Base-by-base conservation (phyloP, 1,140 invertebrate genomes). In the Drosophila ironensis region DNA sequence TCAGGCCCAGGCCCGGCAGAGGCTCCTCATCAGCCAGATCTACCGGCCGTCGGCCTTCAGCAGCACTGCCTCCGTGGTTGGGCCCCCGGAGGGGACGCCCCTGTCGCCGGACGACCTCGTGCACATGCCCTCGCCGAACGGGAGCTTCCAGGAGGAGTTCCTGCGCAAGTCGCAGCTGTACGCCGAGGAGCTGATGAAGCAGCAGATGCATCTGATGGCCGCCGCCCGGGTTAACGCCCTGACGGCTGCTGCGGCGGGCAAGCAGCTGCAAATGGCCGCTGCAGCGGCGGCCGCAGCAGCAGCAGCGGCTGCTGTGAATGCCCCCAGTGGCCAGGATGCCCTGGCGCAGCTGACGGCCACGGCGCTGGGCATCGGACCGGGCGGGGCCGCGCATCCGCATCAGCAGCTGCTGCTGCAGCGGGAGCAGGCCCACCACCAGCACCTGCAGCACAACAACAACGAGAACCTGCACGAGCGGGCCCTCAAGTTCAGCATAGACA, bases 401-500 rank as follows among this genome's bases (percentile, higher is more conserved):
- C 57, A 54, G 17, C 68, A 73, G 11, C 14, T 63, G 44, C 63
- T 37, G 1, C 69, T 70, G 28, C 66, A 70, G 19, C 41, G 73
- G 27, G 68, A 71, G 8, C 66, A 67, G 8, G 42, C 25, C 2
- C 70, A 80, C 1, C 51, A 70, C 30, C 46, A 45, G 2, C 73
- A 70, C 6, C 54, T 77, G 22, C 66, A 75, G 25, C 56, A 75
- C 44, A 72, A 57, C 40, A 67, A 61, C 75, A 77, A 74, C 11
- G 59, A 88, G 35, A 73, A 87, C 59, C 60, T 87, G 2, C 93
- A 94, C 70, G 94, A 94, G 53, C 91, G 91, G 7, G 92, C 92
- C 66, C 90, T 97, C 0, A 97, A 97, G 76, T 98, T 98, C 91
- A 97, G 96, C 68, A 98, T 98, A 90, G 96, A 97, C 81, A 97